phyloP scores from a whole-genome alignment of 1,140 invertebrate species.

The Metaphire vulgaris region DNA sequence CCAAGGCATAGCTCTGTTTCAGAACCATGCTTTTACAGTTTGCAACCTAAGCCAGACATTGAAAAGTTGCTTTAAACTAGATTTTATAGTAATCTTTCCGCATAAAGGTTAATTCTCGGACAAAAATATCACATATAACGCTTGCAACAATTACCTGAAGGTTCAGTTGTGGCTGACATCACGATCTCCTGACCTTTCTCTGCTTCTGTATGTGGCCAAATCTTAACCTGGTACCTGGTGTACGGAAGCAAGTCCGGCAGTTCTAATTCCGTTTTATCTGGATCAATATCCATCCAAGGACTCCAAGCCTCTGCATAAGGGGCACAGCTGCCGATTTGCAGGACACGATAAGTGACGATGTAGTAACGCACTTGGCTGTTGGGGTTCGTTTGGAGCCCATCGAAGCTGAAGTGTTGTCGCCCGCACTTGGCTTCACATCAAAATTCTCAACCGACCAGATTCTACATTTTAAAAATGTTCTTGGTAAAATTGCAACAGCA shows the following conservation, averaged over 20 bases:
- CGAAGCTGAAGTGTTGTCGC: neutral
- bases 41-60: no score
- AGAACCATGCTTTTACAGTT: no score
- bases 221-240: conserved; percentile 14
- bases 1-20: no score
- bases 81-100: no score
- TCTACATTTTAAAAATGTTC: no score
- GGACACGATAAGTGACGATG: conserved; percentile 5
- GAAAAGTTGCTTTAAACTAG: no score
- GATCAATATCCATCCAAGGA: conserved; percentile 11
- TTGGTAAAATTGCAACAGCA: no score
- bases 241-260: conserved; percentile 5
- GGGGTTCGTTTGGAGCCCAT: conserved; percentile 6
- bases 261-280: conserved; percentile 4
- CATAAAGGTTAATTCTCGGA: no score
- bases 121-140: no score
- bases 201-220: conserved; percentile 19
- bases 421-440: neutral
- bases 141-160: conserved; percentile 13
- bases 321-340: neutral
- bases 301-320: neutral
- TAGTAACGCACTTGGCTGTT: conserved; percentile 8
- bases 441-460: conserved; percentile 1
- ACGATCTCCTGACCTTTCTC: conserved; percentile 13
- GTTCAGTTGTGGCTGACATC: conserved; percentile 7